A percentile compares a stretch with the other conserved stretches of the same genome.
Conservation (phyloP, 2,888 invertebrate genomes). For the Cerceris ruficornis region DNA sequence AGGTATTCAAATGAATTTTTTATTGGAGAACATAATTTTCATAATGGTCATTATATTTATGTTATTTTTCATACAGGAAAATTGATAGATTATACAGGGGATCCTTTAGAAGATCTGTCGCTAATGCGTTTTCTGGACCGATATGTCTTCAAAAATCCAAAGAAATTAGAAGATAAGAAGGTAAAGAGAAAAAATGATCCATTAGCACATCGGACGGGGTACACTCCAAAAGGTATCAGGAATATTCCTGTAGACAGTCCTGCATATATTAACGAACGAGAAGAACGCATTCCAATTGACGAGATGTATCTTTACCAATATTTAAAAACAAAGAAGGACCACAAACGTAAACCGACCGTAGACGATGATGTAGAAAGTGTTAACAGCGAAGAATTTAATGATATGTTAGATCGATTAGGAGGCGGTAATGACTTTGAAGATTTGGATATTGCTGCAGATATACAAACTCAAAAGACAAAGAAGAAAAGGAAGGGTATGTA, state of each 20-base stretch:
- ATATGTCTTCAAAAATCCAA: slow-evolving; percentile 97
- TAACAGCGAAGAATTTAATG: slow-evolving; percentile 83
- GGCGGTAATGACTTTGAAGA: slow-evolving; percentile 82
- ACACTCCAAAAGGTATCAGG: slow-evolving; percentile 87
- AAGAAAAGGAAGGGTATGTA: slow-evolving; percentile 72
- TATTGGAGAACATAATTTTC: background rate
- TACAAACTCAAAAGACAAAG: slow-evolving; percentile 63
- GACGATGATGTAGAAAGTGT: slow-evolving; percentile 81
- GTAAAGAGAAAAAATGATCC: slow-evolving; percentile 85
- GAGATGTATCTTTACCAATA: slow-evolving; percentile 92
- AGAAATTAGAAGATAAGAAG: slow-evolving; percentile 84
- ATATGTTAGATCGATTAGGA: slow-evolving; percentile 82
- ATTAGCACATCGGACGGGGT: slow-evolving; percentile 86
- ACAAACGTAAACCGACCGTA: slow-evolving; percentile 76
- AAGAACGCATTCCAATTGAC: slow-evolving; percentile 92
- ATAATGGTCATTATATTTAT: slow-evolving; percentile 5
- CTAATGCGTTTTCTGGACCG: slow-evolving; percentile 95
- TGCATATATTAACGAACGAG: slow-evolving; percentile 86
- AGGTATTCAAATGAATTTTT: slow-evolving; percentile 81
- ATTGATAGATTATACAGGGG: slow-evolving; percentile 92
- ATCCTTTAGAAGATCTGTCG: slow-evolving; percentile 96
- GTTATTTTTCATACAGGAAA: slow-evolving; percentile 82
- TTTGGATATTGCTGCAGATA: slow-evolving; percentile 83
- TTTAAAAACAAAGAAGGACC: slow-evolving; percentile 66
- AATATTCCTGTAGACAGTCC: slow-evolving; percentile 89